Evolutionary conservation across 2,113 vertebrate species (phyloP), one percentile per base, ranked within the genome.

Genomic region (Charina bottae): DNA sequence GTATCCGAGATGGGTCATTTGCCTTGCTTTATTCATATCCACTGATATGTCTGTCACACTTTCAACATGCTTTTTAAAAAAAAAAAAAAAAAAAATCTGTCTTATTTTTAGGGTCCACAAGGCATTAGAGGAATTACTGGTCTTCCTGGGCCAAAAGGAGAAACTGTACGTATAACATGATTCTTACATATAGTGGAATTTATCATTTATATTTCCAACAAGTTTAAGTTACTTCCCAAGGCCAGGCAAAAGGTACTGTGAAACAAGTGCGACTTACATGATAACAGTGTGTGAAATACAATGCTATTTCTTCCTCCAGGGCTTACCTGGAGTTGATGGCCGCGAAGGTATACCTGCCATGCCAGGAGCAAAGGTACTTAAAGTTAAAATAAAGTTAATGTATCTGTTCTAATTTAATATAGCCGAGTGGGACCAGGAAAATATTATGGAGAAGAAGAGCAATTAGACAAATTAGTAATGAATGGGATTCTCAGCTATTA

Each of bases 301-400:
- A 55, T 95, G 15, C 37, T 93, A 62, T 95, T 62, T 93, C 9
- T 90, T 26, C 94, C 72, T 95, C 59, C 90, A 99, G 99, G 99
- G 99, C 15, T 97, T 99, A 95, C 98, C 99, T 1, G 99, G 99
- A 87, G 97, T 99, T 0, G 98, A 99, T 89, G 99, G 98, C 4
- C 98, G 98, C 60, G 99, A 99, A 68, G 99, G 99, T 91, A 99
- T 99, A 88, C 99, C 99, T 96, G 99, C 99, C 94, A 98, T 99
- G 98, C 99, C 99, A 0, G 99, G 99, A 96, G 87, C 96, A 96
- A 99, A 99, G 98, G 99, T 99, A 98, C 86, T n/a, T 78, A 46
- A 54, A 33, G 56, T 58, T 87, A 87, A 46, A 3, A 9, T 83
- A 2, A 88, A 3, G 53, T 92, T 85, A 88, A 78, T 59, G 42